A percentile compares a stretch with the other conserved stretches of the same genome.
These are phyloP conservation scores for Chaetorhynchus papuensis DNA, from an alignment of 2,113 vertebrate genomes.

Conservation along the genomic window DNA sequence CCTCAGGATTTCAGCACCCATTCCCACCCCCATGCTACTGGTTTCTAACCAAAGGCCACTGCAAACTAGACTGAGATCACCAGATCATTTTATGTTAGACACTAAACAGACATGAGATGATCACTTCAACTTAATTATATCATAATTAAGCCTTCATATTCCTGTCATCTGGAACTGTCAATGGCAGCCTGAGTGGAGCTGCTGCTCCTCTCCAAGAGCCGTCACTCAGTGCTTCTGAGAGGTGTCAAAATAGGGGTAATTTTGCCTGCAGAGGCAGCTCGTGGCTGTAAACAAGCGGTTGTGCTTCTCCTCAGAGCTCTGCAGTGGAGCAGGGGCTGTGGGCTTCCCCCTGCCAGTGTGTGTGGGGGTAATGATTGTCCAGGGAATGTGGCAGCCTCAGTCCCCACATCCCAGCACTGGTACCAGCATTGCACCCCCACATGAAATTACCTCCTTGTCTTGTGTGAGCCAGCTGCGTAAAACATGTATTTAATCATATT, in stretches of 20 bases:
- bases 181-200: neutral
- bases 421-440: rapidly evolving
- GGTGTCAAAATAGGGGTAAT: constrained; percentile 36
- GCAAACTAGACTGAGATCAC: neutral
- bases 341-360: neutral
- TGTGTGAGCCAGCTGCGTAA: neutral
- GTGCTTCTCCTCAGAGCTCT: neutral
- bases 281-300: neutral
- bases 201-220: constrained; percentile 4
- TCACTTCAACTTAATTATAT: constrained; percentile 21
- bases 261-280: neutral
- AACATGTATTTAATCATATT: rapidly evolving
- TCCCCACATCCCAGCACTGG: neutral
- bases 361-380: neutral
- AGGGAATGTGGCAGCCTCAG: neutral
- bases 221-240: neutral
- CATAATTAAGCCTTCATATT: constrained; percentile 35
- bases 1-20: neutral
- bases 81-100: neutral
- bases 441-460: neutral
- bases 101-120: neutral
- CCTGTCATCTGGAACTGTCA: constrained; percentile 33
- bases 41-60: neutral
- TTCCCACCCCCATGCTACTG: rapidly evolving
- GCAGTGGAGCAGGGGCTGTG: neutral